Base-by-base conservation (phyloP, 2,888 invertebrate genomes). In the Deladenus siricidicola region DNA sequence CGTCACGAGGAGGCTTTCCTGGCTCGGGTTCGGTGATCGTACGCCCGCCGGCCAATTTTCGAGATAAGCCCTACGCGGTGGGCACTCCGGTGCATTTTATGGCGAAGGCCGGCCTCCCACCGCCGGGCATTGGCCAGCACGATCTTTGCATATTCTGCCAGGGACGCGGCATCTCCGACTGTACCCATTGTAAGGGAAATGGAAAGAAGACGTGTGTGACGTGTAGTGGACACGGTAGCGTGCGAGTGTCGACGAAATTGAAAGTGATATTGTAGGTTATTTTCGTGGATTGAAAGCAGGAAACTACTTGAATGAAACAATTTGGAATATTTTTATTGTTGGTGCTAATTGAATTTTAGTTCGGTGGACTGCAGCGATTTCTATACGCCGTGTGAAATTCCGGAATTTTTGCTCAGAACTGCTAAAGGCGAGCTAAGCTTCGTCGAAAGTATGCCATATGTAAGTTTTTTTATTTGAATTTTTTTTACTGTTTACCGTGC, bases 61-160 rank as follows among this genome's bases (percentile, higher is more conserved):
- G 62, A 26, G 65, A 62, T 28, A 64, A 69, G 51, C 62, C 72
- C 14, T 78, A 75, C 62, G 78, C 76, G 1, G 65, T 73, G 30
- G 78, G 78, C 14, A 78, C 78, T 6, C 78, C 78, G 1, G 72
- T 78, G 62, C 77, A 78, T 59, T 78, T 77, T 60, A 74, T 76
- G 75, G 71, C 70, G 30, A 75, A 78, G 58, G 74, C 78, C 4
- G 78, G 78, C 4, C 71, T 78, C 1, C 78, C 78, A 24, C 78
- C 78, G 4, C 78, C 78, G 10, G 78, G 78, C 49, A 72, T 78
- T 17, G 75, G 77, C 52, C 56, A 59, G 51, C 73, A 74, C 64
- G 78, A 78, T 56, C 63, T 78, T 21, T 78, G 78, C 66, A 70
- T 73, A 56, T 74, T 77, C 68, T 78, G 78, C 61, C 75, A 78